phyloP scores from a whole-genome alignment of 92 coral and sea anemone species.

The Palythoa heliodiscus region DNA sequence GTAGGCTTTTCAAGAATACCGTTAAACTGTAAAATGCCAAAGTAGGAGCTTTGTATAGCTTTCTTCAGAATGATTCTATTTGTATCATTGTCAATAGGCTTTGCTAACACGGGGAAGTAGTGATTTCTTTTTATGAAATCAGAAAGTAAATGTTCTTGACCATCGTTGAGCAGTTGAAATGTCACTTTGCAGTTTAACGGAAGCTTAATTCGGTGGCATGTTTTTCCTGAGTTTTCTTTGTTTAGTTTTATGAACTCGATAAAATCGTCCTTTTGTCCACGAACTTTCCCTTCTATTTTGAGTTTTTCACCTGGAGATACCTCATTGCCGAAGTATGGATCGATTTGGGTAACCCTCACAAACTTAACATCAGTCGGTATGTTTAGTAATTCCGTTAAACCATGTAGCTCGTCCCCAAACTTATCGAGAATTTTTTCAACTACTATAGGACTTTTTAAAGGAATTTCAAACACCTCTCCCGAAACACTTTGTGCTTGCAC shows the following conservation, averaged over 20 bases:
- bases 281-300: background rate
- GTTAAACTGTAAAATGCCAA: constrained; percentile 1
- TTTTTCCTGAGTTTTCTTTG: background rate
- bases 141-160: constrained; percentile 6
- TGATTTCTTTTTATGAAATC: constrained; percentile 9
- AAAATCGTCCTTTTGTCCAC: background rate
- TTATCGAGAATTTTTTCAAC: constrained; percentile 20
- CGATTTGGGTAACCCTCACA: constrained; percentile 13
- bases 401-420: background rate
- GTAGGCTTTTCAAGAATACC: background rate
- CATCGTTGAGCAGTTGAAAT: constrained; percentile 6
- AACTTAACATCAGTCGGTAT: background rate
- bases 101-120: constrained; percentile 19
- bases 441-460: constrained; percentile 5
- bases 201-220: background rate
- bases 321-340: background rate
- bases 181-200: constrained; percentile 19
- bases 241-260: constrained; percentile 6
- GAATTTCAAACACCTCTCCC: constrained; percentile 34
- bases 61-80: constrained; percentile 23
- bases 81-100: constrained; percentile 7
- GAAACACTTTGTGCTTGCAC: constrained; percentile 27
- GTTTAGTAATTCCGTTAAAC: background rate
- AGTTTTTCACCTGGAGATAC: constrained; percentile 31
- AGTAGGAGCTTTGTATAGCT: constrained; percentile 3